phyloP scores from a whole-genome alignment of 2,888 invertebrate species.

The Dioctria rufipes region DNA sequence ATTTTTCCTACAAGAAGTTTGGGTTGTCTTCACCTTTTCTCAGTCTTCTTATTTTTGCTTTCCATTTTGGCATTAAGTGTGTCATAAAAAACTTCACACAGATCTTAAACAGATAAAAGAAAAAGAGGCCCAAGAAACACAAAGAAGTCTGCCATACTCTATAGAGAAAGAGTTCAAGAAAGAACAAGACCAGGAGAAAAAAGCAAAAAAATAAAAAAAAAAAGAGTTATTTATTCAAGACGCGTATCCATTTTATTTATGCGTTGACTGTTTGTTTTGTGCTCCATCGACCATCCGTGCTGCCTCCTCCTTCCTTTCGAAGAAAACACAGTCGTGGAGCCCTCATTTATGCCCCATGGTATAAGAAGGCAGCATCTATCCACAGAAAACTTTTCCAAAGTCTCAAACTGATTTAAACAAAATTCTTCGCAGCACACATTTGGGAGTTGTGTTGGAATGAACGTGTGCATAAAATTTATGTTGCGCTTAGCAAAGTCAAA shows the following conservation, averaged over 20 bases:
- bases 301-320: neutral
- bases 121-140: neutral
- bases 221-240: constrained; percentile 50
- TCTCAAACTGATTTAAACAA: constrained; percentile 15
- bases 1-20: neutral
- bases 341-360: neutral
- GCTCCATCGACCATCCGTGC: constrained; percentile 47
- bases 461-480: constrained; percentile 48
- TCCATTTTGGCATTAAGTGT: constrained; percentile 5
- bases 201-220: neutral
- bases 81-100: constrained; percentile 7
- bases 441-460: neutral
- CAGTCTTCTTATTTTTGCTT: neutral
- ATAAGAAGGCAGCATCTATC: neutral
- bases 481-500: constrained; percentile 33
- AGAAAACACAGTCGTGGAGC: neutral
- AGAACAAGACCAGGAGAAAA: neutral
- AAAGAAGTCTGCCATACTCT: neutral
- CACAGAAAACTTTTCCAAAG: constrained; percentile 1
- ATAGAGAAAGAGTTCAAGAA: neutral
- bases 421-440: neutral
- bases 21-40: constrained; percentile 5
- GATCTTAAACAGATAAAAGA: neutral
- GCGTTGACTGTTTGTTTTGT: constrained; percentile 45
- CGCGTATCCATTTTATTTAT: constrained; percentile 45